These are phyloP conservation scores for Cybosia mesomella DNA, from an alignment of 2,888 invertebrate species.

Conservation along the genomic window DNA sequence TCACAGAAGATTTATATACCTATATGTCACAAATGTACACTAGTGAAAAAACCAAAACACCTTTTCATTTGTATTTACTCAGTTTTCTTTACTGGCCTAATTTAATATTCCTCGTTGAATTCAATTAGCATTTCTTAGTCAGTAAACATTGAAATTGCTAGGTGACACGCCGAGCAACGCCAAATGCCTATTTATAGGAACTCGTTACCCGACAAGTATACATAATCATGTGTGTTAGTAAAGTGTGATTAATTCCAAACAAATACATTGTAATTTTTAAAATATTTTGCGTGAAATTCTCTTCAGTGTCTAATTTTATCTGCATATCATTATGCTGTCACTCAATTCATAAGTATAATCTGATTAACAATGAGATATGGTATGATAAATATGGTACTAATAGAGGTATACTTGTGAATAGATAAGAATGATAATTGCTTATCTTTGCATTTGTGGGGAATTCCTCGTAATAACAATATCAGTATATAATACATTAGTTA, in stretches of 20 bases:
- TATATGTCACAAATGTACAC: too few species aligned
- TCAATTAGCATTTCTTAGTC: neutral
- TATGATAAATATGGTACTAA: slow-evolving; percentile 17
- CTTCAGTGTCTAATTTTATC: neutral
- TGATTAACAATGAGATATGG: slow-evolving; percentile 13
- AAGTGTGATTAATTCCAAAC: neutral
- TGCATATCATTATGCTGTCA: neutral
- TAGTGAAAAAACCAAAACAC: too few species aligned
- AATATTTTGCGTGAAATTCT: neutral
- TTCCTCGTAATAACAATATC: neutral
- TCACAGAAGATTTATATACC: too few species aligned
- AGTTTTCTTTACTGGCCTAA: too few species aligned
- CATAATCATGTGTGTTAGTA: neutral
- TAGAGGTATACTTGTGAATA: neutral
- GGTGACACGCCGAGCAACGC: neutral
- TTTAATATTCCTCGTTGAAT: too few species aligned
- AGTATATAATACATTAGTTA: neutral
- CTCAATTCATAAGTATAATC: neutral
- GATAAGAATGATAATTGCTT: slow-evolving; percentile 5
- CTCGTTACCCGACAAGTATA: neutral
- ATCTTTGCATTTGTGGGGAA: neutral
- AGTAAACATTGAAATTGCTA: neutral
- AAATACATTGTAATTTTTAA: neutral
- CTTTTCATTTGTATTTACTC: too few species aligned
- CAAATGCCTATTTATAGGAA: slow-evolving; percentile 2